Conservation (phyloP, 2,888 invertebrate genomes). For the Hypena proboscidalis region DNA sequence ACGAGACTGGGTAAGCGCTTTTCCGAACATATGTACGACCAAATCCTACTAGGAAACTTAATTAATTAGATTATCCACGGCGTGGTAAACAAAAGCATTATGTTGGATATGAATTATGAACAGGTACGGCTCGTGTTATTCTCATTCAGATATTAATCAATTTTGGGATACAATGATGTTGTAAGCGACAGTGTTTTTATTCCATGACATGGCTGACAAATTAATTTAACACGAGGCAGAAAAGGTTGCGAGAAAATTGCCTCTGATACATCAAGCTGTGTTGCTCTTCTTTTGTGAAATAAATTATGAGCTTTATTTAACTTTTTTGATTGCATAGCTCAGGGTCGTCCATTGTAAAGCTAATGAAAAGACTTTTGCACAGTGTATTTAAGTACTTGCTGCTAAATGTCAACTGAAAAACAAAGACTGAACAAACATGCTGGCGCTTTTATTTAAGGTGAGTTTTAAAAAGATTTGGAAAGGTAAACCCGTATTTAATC, state of each 20-base stretch:
- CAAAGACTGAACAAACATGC: neutral
- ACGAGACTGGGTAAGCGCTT: slow-evolving; percentile 25
- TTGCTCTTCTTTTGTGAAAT: no score
- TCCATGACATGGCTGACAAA: no score
- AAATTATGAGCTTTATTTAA: no score
- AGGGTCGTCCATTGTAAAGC: neutral
- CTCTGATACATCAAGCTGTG: no score
- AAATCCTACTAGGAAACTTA: slow-evolving; percentile 37
- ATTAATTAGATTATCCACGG: slow-evolving; percentile 31
- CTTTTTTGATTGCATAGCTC: neutral
- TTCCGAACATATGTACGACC: slow-evolving; percentile 20
- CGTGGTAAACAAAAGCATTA: slow-evolving; percentile 39
- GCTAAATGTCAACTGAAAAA: neutral
- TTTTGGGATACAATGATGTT: no score
- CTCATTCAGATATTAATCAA: no score
- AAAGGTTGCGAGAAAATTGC: no score
- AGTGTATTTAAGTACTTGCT: neutral
- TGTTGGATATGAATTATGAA: slow-evolving; percentile 27
- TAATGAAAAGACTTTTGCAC: neutral
- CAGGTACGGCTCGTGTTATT: slow-evolving; percentile 7
- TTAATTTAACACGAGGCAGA: no score
- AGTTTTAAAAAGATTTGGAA: no score
- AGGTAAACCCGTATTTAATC: no score
- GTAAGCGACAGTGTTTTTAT: no score
- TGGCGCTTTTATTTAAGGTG: no score